Evolutionary conservation across 2,113 vertebrate species (phyloP), one percentile per base, ranked within the genome.

Genomic region (Boulengeromyrus knoepffleri): DNA sequence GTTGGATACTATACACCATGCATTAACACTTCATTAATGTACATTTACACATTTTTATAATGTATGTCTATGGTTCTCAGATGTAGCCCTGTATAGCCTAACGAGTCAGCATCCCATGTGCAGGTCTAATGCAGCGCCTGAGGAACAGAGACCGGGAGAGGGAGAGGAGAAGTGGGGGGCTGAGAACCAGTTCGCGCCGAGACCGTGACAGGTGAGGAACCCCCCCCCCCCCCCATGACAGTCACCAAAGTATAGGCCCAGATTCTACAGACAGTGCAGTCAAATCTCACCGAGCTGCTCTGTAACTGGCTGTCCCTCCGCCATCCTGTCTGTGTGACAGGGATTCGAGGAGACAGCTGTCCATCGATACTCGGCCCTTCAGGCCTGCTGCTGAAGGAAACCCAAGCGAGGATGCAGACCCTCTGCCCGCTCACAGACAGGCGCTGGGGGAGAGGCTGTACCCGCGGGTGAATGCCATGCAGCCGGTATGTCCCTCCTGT

Each of bases 371-470:
- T 1, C 95, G 99, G 90, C 98, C 99, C 56, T 99, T 99, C 92
- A 96, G 98, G 94, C 98, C 98, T 0, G 98, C 98, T 0, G 99
- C 98, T 15, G 98, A 99, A 91, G 99, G 98, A 87, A 99, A 99
- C 94, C 98, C 99, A 46, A 99, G 98, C 0, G 99, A 99, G 88
- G 99, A 99, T 89, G 97, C 98, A 0, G 98, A 99, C 89, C 99
- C 99, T 31, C 95, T 99, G 89, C 99, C 99, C 5, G 98, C 98
- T 56, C 98, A 99, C 93, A 97, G 99, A 92, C 99, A 99, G 94
- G 99, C 99, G 0, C 96, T 99, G 39, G 99, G 99, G n/a, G 99
- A 99, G 94, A 96, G 99, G 53, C 97, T 99, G 21, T 99, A 99
- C 92, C 99, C 99, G 77, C 97, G 98, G 5, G 99, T 99, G 84